Base-by-base conservation (phyloP, 2,888 invertebrate genomes). In the Nemoura dubitans region DNA sequence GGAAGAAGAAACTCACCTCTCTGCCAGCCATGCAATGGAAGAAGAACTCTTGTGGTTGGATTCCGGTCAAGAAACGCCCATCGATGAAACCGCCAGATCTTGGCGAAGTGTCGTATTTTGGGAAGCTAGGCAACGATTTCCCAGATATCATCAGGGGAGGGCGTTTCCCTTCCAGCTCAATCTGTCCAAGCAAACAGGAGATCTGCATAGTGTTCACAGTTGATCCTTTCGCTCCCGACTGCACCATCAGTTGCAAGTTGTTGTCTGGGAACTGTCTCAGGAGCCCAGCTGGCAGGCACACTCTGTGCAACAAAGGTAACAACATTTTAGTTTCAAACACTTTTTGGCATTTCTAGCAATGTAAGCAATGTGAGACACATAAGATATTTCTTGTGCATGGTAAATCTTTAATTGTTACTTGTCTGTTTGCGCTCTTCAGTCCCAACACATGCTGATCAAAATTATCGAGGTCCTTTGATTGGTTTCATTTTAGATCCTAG, bases 11-110 rank as follows among this genome's bases (percentile, higher is more conserved):
- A 59, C 59, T 59, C 59, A 59, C 97, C 94, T 99, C 99, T 92
- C 99, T 95, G 86, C 99, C 99, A 86, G 99, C 99, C 99, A 99
- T 99, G 90, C 99, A 99, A 93, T 99, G 99, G 92, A 99, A 99
- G 92, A 98, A 99, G 91, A 98, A 98, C 90, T 99, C 99, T 92
- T 98, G 98, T 0, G 99, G 98, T 90, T 97, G 95, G 89, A 99
- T 98, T n/a, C 99, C 99, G 0, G 99, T 99, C 95, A 99, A 95
- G 91, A 99, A 99, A 14, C 99, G 94, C 0, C 98, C 98, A 89
- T 97, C 97, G 86, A 99, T 97, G 90, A 98, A 99, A 0, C 99
- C 99, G 10, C 99, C 98, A 0, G 99, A 97, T 90, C 97, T 93
- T 0, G 99, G 98, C 0, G 96, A 94, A 10, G 96, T 94, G 90